These are phyloP conservation scores for Myrmecophaga tridactyla DNA, from an alignment of 2,113 vertebrate species.

Conservation along the genomic window DNA sequence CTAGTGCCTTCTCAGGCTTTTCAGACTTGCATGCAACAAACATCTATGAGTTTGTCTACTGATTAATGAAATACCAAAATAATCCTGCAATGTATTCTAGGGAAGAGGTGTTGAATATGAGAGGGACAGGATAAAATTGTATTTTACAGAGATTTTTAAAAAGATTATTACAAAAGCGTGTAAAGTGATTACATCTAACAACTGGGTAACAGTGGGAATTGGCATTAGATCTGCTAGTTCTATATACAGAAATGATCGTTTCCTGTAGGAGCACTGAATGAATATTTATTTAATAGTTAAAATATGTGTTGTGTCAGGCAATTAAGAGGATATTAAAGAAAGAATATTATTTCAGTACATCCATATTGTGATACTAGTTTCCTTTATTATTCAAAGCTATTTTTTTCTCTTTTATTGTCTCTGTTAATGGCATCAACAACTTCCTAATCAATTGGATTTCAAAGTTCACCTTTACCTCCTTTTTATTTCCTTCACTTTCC, in stretches of 20 bases:
- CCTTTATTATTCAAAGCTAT: slow-evolving; percentile 11
- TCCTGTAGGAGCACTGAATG: neutral
- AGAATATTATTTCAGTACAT: slow-evolving; percentile 7
- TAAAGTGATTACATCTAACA: neutral
- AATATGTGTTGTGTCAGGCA: neutral
- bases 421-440: neutral
- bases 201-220: neutral
- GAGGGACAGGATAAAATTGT: neutral
- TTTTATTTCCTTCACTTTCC: neutral
- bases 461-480: neutral
- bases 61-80: slow-evolving; percentile 24
- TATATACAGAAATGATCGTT: neutral
- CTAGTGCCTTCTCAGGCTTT: neutral
- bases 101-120: neutral
- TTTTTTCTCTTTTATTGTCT: neutral
- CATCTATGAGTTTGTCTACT: neutral
- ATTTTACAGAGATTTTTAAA: slow-evolving; percentile 26
- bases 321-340: neutral
- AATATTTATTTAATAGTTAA: slow-evolving; percentile 22
- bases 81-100: neutral
- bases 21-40: neutral
- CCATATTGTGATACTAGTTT: neutral
- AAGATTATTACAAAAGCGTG: neutral
- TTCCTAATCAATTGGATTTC: neutral
- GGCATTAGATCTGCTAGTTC: neutral